Conservation (phyloP, 1,140 invertebrate species). For the Leptoteleia sp. region DNA sequence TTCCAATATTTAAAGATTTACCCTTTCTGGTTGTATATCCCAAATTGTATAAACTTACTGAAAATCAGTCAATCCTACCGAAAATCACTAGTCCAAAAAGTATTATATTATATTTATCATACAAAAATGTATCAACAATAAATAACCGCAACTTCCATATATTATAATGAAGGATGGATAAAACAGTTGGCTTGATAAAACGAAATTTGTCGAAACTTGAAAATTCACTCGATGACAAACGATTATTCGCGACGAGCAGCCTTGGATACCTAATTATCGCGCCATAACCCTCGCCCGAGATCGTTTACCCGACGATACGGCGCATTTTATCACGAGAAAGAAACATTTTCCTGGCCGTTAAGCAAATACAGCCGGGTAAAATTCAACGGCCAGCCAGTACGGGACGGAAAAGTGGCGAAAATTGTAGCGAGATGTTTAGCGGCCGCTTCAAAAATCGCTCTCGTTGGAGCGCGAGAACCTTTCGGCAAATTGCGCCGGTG, state of each 20-base stretch:
- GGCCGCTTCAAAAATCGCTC: slow-evolving; percentile 14
- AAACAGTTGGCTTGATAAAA: no score
- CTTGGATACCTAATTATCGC: slow-evolving; percentile 14
- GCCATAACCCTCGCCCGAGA: slow-evolving; percentile 4
- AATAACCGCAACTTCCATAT: no score
- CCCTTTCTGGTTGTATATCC: no score
- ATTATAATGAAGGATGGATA: no score
- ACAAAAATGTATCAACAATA: no score
- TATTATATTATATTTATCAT: no score
- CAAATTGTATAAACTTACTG: no score
- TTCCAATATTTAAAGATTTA: no score
- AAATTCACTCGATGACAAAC: slow-evolving; percentile 5
- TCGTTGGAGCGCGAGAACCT: not conserved
- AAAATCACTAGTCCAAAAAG: no score
- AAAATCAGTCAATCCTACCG: no score
- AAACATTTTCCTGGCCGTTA: slow-evolving; percentile 37
- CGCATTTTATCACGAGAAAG: slow-evolving; percentile 27
- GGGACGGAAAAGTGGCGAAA: not conserved
- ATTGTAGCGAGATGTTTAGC: not conserved
- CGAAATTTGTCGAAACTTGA: no score
- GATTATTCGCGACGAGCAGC: not conserved
- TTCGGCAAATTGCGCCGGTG: slow-evolving; percentile 1
- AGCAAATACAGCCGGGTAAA: slow-evolving; percentile 28
- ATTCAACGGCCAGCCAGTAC: not conserved
- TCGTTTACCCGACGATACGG: not conserved